Conservation (phyloP, 2,113 vertebrate species). For the Mobula hypostoma region DNA sequence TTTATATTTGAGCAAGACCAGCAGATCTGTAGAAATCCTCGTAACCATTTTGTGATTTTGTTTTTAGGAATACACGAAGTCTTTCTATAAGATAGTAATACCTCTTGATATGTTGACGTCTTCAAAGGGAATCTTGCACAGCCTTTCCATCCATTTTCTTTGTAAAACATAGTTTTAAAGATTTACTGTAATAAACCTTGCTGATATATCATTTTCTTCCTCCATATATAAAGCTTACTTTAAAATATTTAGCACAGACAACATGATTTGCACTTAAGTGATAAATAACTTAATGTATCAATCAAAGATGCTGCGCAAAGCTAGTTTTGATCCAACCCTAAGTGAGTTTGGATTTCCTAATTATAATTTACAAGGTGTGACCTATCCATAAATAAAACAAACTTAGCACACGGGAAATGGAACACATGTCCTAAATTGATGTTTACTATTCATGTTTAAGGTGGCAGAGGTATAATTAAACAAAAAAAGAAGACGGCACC, state of each 20-base stretch:
- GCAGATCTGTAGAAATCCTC: neutral
- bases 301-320: neutral
- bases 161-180: neutral
- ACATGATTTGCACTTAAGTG: neutral
- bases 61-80: neutral
- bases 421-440: neutral
- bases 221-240: neutral
- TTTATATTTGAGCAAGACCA: neutral
- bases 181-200: neutral
- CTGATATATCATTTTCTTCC: neutral
- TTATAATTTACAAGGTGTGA: neutral
- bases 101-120: neutral
- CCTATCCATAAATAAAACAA: neutral
- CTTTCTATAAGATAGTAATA: neutral
- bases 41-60: neutral
- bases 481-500: slow-evolving; percentile 98
- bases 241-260: neutral
- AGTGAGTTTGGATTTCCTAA: neutral
- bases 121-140: neutral
- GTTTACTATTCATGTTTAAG: slow-evolving; percentile 50
- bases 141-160: neutral
- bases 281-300: neutral
- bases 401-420: no score
- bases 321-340: neutral
- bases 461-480: slow-evolving; percentile 95